Evolutionary conservation across 1,140 invertebrate genomes (phyloP), one percentile per base, ranked within the genome.

Genomic region (Conopomorpha cramerella): DNA sequence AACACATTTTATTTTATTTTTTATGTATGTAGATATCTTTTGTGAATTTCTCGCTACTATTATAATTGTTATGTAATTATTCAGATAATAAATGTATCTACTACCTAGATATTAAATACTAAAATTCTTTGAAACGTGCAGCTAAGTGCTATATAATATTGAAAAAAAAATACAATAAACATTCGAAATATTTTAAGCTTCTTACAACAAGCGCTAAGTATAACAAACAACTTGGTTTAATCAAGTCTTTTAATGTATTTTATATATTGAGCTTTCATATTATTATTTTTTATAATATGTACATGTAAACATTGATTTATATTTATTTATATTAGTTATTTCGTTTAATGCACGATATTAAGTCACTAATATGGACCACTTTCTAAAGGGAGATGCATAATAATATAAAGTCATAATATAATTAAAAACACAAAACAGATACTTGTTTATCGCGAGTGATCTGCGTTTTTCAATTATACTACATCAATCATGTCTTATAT

Each of bases 301-400:
- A 33, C 10, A 23, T 35, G 16, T 49, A 32, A 37, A 37, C 38
- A 42, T 44, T 36, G 32, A 44, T 56, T 59, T 53, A 46, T 38
- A 32, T 39, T 54, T 48, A 42, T 51, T 52, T 51, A 59, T 63
- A 59, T 60, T 54, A 59, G 57, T 46, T 35, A 54, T 23, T 23
- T 23, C 19, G 44, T 72, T 74, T 76, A 76, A 72, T 72, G 61
- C 67, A 71, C 67, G 53, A 59, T 62, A 66, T 63, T 76, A 62
- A 62, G 55, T 62, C 58, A 65, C 56, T 65, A 76, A 57, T 55
- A 59, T 76, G 71, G 71, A 72, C 71, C 71, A 63, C 67, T 50
- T 59, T 64, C 70, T 72, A 74, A 62, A 41, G 54, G 55, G 49
- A 30, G 4, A 11, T 32, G 16, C 12, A 23, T 23, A 26, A 16